These are phyloP conservation scores for Scaptomyza flava DNA, from an alignment of 2,888 invertebrate genomes.

Conservation along the genomic window DNA sequence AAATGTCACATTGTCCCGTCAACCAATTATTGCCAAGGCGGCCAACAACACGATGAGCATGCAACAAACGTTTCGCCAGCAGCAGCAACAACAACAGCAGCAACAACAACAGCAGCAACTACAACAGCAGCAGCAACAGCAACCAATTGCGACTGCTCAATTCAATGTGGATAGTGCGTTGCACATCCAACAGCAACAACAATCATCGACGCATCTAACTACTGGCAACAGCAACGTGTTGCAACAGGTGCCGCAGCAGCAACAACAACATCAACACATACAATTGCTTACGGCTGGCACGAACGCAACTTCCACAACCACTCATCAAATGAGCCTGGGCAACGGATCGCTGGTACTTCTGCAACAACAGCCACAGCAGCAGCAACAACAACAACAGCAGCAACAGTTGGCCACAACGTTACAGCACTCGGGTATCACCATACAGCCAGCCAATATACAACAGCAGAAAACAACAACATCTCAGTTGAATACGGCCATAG, in stretches of 20 bases:
- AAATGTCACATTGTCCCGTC: conserved; percentile 57
- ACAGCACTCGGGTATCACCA: conserved; percentile 81
- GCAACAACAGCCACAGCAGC: conserved; percentile 82
- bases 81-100: conserved; percentile 60
- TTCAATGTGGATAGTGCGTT: conserved; percentile 69
- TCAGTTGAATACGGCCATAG: conserved; percentile 82
- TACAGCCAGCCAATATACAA: conserved; percentile 82
- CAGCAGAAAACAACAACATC: conserved; percentile 55
- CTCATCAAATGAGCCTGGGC: conserved; percentile 83
- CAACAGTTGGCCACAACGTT: conserved; percentile 68
- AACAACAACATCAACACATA: conserved; percentile 71
- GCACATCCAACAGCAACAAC: conserved; percentile 55
- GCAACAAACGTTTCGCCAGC: conserved; percentile 81
- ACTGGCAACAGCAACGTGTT: conserved; percentile 67
- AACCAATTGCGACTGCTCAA: conserved; percentile 43
- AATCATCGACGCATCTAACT: conserved; percentile 46
- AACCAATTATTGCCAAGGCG: conserved; percentile 75
- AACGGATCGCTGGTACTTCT: conserved; percentile 83
- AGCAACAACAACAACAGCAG: conserved; percentile 61
- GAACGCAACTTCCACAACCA: conserved; percentile 64
- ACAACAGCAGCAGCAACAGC: conserved; percentile 57
- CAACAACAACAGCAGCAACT: conserved; percentile 19
- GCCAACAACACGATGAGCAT: conserved; percentile 73
- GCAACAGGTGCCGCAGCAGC: conserved; percentile 47
- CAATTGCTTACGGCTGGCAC: conserved; percentile 67